Evolutionary conservation across 2,113 vertebrate genomes (phyloP), one percentile per base, ranked within the genome.

Genomic region (Acanthisitta chloris): DNA sequence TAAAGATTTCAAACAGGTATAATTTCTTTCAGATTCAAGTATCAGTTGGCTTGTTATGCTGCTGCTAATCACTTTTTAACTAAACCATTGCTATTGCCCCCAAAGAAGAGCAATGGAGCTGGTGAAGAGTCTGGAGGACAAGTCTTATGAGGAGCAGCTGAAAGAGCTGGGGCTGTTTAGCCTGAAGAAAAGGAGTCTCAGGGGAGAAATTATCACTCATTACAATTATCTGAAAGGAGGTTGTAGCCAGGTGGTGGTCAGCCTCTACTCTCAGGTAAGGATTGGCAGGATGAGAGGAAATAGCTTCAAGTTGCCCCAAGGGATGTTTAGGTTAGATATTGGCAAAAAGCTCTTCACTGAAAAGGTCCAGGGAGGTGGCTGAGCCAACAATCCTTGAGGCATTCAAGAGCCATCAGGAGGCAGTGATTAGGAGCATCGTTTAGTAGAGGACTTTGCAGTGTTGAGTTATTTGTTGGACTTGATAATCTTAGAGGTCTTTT

Each of bases 11-110:
- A 96, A 97, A 98, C 55, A 86, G 69, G 90, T 86, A 88, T 96
- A 73, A 96, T 97, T 97, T 98, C 94, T 97, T 97, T 96, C 95
- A 97, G 97, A 97, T 97, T 98, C 97, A 98, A 97, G 95, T 96
- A 98, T 97, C 96, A 92, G 93, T 97, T 97, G 95, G 92, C 97
- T 98, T 97, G 64, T 98, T 98, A 97, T 97, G 94, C 90, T 97
- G 88, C 96, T 97, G 97, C 95, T 98, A 98, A 98, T 98, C 96
- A 97, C 95, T 94, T 98, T 97, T 98, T 97, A 97, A 97, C 98
- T 96, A 98, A 98, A 98, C 97, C 97, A 97, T 97, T 98, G 96
- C 95, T 98, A 97, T 98, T 67, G 16, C 13, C 4, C 13, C 45
- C 69, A 45, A 40, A 81, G 45, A 81, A n/a, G 38, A 73, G 24